Conservation (phyloP, 1,140 invertebrate genomes). For the Drepana arcuata region DNA sequence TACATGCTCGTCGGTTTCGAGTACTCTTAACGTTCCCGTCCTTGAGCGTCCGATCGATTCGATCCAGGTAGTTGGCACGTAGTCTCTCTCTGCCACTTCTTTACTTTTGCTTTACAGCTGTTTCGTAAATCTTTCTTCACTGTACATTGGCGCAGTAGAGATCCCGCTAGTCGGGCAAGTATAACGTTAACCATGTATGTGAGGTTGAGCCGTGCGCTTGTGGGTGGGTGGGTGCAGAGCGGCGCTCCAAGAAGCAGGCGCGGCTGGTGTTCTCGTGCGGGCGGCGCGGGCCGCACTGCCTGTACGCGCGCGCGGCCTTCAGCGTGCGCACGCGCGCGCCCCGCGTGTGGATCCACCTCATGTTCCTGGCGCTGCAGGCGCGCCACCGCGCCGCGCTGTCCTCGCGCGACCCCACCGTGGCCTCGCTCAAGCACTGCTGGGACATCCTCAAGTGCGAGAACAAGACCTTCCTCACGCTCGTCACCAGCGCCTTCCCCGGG, state of each 20-base stretch:
- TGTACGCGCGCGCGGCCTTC: constrained; percentile 90
- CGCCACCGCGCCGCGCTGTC: constrained; percentile 85
- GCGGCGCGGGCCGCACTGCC: constrained; percentile 86
- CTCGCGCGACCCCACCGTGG: constrained; percentile 86
- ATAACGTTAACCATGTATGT: no score
- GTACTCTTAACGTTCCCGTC: no score
- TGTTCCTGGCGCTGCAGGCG: constrained; percentile 93
- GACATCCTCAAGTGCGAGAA: constrained; percentile 93
- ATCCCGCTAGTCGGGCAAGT: no score
- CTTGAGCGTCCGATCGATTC: no score
- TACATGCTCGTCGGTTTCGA: no score
- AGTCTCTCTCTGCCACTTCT: no score
- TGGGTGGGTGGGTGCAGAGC: constrained; percentile 69
- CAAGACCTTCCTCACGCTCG: constrained; percentile 90
- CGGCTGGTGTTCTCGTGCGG: constrained; percentile 93
- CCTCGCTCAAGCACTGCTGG: constrained; percentile 91
- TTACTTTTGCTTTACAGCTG: no score
- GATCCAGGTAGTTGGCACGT: no score
- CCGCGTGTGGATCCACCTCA: constrained; percentile 94
- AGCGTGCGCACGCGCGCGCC: constrained; percentile 89
- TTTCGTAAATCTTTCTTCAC: no score
- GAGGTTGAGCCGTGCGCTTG: neutral
- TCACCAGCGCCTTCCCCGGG: constrained; percentile 93
- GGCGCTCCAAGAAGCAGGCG: constrained; percentile 87
- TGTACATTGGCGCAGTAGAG: no score